These are phyloP conservation scores for Schlechtendalia chinensis DNA, from an alignment of 1,140 invertebrate genomes.

Conservation along the genomic window DNA sequence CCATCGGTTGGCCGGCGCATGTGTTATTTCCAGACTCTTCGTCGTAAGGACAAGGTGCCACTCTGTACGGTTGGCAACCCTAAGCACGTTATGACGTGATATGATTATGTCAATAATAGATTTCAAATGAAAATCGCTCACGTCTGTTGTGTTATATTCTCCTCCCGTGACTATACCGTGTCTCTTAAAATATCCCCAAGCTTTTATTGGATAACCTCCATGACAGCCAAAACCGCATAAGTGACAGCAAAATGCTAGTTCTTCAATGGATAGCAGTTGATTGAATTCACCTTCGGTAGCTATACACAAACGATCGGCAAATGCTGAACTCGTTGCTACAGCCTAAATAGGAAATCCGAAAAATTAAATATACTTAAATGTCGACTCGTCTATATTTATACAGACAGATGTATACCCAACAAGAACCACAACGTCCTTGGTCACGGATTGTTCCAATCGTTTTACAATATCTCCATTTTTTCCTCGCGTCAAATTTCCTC, in stretches of 20 bases:
- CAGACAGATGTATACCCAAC: no score
- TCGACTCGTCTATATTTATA: no score
- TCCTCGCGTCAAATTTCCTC: constrained; percentile 73
- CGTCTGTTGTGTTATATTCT: constrained; percentile 59
- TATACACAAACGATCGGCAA: constrained; percentile 71
- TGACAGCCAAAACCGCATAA: constrained; percentile 67
- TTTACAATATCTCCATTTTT: constrained; percentile 78
- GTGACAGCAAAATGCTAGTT: constrained; percentile 65
- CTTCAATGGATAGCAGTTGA: constrained; percentile 64
- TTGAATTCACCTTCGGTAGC: constrained; percentile 60
- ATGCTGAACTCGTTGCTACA: constrained; percentile 57
- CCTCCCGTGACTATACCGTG: constrained; percentile 65
- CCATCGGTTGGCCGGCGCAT: background rate
- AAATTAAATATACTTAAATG: no score
- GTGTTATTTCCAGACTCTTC: background rate
- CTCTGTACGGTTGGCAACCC: constrained; percentile 14
- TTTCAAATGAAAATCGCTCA: no score
- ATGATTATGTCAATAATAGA: no score
- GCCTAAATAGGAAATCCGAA: constrained; percentile 54
- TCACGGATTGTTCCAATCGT: constrained; percentile 74
- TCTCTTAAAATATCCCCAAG: constrained; percentile 63
- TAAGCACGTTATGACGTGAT: no score
- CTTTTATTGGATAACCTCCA: constrained; percentile 63
- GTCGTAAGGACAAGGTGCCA: background rate
- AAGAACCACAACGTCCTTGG: constrained; percentile 69